Base-by-base conservation (phyloP, 37 sponge, comb jelly and placozoan genomes). In the Beroe forskalii region DNA sequence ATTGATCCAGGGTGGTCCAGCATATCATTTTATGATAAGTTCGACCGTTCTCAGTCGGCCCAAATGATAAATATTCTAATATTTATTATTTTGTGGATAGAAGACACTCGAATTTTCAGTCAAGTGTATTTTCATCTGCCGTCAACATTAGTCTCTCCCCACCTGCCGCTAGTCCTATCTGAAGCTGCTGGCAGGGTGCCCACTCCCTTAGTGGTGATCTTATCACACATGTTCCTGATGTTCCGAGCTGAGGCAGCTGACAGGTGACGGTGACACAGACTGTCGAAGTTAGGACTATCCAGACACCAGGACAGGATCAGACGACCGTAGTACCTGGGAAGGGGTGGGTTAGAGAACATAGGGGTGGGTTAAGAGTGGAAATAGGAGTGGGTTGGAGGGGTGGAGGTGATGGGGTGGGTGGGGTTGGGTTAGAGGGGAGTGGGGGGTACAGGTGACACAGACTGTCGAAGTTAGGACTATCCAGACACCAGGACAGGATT, bases 151-250 rank as follows among this genome's bases (percentile, higher is more conserved):
- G n/a, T n/a, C n/a, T n/a, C n/a, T n/a, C 9, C 38, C 39, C 20
- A 69, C 86, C 86, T 80, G 24, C 86, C 86, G 42, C 86, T 80
- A 20, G 86, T 80, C 24, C 86, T 39, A 38, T 80, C 86, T 6
- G 30, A 20, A 23, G 86, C 22, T 44, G 37, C n/a, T 27, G 86
- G 86, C 44, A 80, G 55, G 3, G 43, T 44, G n/a, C 86, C 86
- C 12, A 80, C 86, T 23, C 86, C 86, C 86, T 80, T 80, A 6
- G 14, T 41, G 19, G 19, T 6, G 4, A 80, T 41, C 55, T 41
- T 80, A 37, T 80, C 86, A 38, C 86, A 80, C 40, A 80, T 35
- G 40, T 80, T 37, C n/a, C 48, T 17, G 55, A 80, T 9, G 86
- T 80, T 80, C n/a, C 86, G 43, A 3, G 86, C 86, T 4, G 86